These are phyloP conservation scores for Brachypteracias leptosomus DNA, from an alignment of 2,113 vertebrate genomes.

Conservation along the genomic window DNA sequence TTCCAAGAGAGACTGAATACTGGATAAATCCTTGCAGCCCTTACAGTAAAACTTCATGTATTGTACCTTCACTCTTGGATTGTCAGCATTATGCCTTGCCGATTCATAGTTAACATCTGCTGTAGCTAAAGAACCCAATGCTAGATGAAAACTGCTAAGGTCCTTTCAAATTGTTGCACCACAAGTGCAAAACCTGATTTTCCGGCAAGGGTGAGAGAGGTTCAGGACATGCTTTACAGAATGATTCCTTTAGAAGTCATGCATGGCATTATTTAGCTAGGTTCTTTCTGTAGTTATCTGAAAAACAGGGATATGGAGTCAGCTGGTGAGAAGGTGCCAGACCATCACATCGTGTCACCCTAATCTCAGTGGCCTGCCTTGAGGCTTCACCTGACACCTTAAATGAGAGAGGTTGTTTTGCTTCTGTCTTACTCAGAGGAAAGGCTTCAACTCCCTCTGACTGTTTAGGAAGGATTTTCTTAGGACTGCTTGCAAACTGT, in stretches of 20 bases:
- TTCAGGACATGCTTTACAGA: neutral
- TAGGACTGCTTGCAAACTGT: neutral
- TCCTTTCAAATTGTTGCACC: neutral
- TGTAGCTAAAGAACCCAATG: neutral
- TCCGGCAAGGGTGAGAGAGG: neutral
- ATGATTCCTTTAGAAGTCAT: neutral
- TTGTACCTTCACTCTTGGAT: neutral
- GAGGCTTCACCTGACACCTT: neutral
- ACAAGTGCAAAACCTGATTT: neutral
- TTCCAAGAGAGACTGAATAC: neutral
- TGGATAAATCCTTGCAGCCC: neutral
- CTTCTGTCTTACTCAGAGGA: neutral
- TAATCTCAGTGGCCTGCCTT: neutral
- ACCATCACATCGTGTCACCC: rapidly evolving
- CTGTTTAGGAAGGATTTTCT: neutral
- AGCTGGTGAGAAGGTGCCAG: neutral
- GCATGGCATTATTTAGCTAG: neutral
- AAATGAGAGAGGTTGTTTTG: neutral
- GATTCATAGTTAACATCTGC: conserved; percentile 50
- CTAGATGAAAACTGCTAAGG: neutral
- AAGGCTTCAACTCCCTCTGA: neutral
- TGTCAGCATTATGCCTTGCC: conserved; percentile 8
- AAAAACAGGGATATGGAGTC: neutral
- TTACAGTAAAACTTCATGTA: neutral
- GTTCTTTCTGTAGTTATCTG: neutral